A percentile compares a stretch with the other conserved stretches of the same genome.
Conservation (phyloP, 53 echinoderm and acorn worm genomes). For the Paracentrotus lividus region DNA sequence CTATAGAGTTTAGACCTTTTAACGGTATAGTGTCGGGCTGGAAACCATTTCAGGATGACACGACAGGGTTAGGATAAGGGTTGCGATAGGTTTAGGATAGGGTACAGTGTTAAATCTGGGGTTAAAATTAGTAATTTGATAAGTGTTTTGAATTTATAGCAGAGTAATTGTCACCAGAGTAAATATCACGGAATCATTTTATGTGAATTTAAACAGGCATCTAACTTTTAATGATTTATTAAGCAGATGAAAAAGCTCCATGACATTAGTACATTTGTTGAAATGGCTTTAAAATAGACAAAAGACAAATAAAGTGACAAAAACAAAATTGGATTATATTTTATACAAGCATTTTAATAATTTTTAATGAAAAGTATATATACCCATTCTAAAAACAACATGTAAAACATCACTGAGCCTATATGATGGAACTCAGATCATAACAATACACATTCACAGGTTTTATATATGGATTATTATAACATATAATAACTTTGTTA, state of each 20-base stretch:
- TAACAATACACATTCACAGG: constrained; percentile 39
- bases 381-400: constrained; percentile 51
- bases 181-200: too few species aligned
- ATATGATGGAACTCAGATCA: constrained; percentile 30
- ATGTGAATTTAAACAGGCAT: too few species aligned
- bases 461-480: constrained; percentile 8
- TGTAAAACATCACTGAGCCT: constrained; percentile 51
- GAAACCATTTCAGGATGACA: too few species aligned
- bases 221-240: not conserved
- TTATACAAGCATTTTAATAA: constrained; percentile 34
- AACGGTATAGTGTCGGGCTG: too few species aligned
- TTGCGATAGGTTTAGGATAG: too few species aligned
- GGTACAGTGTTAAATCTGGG: too few species aligned
- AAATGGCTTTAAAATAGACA: not conserved
- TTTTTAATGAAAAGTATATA: constrained; percentile 61
- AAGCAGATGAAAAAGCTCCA: not conserved
- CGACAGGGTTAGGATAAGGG: too few species aligned
- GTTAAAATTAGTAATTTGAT: too few species aligned
- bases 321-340: not conserved
- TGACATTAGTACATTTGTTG: not conserved
- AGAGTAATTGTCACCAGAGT: too few species aligned
- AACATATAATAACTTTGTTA: not conserved
- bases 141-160: too few species aligned
- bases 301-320: not conserved
- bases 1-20: too few species aligned